phyloP scores from a whole-genome alignment of 2,113 vertebrate genomes.

The Oophaga pumilio region DNA sequence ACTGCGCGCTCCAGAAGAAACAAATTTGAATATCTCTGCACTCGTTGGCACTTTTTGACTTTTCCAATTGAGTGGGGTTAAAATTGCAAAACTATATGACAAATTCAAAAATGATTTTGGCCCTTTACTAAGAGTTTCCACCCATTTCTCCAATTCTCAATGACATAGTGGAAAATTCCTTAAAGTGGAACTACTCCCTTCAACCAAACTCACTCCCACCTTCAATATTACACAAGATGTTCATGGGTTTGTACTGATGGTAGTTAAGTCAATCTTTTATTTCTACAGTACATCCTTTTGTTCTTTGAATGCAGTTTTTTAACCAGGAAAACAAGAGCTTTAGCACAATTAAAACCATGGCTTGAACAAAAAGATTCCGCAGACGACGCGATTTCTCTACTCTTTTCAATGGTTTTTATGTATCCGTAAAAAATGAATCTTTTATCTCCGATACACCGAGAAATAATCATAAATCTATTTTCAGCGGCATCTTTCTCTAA shows the following conservation, averaged over 20 bases:
- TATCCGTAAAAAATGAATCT: slow-evolving; percentile 43
- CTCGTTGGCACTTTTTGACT: too few relatives aligned
- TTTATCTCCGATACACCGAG: slow-evolving; percentile 39
- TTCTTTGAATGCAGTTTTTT: slow-evolving; percentile 4
- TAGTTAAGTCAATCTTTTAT: neutral
- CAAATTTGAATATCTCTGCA: too few relatives aligned
- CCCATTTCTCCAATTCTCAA: neutral
- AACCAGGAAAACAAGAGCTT: slow-evolving; percentile 20
- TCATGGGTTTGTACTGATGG: neutral
- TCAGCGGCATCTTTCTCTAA: neutral
- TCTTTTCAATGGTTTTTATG: neutral
- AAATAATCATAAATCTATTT: slow-evolving; percentile 58
- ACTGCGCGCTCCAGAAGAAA: too few relatives aligned
- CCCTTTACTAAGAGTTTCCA: neutral
- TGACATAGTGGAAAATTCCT: neutral
- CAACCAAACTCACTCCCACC: neutral
- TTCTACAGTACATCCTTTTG: neutral
- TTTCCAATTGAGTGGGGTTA: too few relatives aligned
- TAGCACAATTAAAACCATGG: slow-evolving; percentile 23
- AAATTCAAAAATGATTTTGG: neutral
- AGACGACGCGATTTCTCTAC: slow-evolving; percentile 7
- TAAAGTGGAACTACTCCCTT: neutral
- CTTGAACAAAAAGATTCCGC: slow-evolving; percentile 7
- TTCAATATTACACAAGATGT: neutral
- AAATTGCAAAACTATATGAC: neutral